Conservation (phyloP, 2,888 invertebrate species). For the Eupeodes luniger region DNA sequence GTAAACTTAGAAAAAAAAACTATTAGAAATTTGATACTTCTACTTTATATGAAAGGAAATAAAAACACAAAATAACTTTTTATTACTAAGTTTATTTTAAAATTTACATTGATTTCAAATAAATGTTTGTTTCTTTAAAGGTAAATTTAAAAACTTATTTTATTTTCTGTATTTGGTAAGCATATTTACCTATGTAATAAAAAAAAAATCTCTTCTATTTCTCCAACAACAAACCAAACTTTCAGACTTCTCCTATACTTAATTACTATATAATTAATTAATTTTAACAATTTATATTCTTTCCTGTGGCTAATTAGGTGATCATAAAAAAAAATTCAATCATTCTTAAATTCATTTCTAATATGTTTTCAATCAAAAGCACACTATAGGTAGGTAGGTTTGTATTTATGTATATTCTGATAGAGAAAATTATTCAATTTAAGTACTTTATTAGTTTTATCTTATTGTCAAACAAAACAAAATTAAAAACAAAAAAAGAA, state of each 20-base stretch:
- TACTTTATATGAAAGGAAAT: too few species aligned
- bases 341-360: background rate
- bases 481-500: too few species aligned
- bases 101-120: background rate
- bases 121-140: background rate
- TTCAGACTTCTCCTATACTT: background rate
- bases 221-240: background rate
- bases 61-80: too few species aligned
- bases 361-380: background rate
- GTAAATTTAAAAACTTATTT: too few species aligned
- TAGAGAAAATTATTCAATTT: background rate
- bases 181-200: too few species aligned
- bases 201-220: background rate
- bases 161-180: too few species aligned
- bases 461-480: background rate
- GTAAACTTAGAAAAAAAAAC: too few species aligned
- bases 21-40: too few species aligned
- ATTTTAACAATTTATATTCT: constrained; percentile 3
- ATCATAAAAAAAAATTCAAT: background rate
- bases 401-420: background rate
- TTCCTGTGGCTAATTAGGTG: background rate
- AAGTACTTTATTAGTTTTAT: background rate
- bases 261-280: background rate
- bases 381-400: too few species aligned
- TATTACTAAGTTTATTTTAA: too few species aligned